Conservation (phyloP, 2,797 vertebrate species). For the Falco novaeseelandiae region DNA sequence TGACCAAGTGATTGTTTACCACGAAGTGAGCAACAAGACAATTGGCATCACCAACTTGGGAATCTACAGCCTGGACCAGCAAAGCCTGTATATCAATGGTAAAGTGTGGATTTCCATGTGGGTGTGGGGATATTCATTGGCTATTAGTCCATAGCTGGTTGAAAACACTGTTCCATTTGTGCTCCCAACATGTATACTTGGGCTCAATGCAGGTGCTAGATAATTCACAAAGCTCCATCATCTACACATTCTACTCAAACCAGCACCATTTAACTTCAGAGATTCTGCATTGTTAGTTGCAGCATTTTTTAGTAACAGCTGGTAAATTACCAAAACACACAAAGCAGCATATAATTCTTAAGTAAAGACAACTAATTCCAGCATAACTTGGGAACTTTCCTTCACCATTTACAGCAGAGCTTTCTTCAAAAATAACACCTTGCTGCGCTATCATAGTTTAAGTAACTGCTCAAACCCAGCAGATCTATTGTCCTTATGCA, state of each 20-base stretch:
- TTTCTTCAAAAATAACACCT: not conserved
- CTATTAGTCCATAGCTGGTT: not conserved
- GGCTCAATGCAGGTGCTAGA: not conserved
- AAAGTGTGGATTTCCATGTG: not conserved
- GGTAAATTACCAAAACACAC: not conserved
- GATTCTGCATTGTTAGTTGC: not conserved
- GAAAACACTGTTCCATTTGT: no score
- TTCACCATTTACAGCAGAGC: not conserved
- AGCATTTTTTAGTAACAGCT: not conserved
- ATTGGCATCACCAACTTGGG: slow-evolving; percentile 25
- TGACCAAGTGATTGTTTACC: not conserved
- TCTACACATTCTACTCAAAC: not conserved
- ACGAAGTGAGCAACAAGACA: slow-evolving; percentile 26
- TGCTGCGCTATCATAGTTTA: not conserved
- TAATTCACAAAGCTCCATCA: not conserved
- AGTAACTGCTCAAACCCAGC: not conserved
- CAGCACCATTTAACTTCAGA: not conserved
- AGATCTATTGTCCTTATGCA: not conserved
- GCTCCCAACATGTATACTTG: not conserved
- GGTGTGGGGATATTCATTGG: not conserved
- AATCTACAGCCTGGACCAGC: slow-evolving; percentile 61
- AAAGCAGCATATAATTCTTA: not conserved
- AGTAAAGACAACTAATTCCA: not conserved
- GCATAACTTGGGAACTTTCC: not conserved
- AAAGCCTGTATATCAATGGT: slow-evolving; percentile 71